Evolutionary conservation across 2,797 vertebrate genomes (phyloP).

Genomic region (Lacerta viridis): DNA sequence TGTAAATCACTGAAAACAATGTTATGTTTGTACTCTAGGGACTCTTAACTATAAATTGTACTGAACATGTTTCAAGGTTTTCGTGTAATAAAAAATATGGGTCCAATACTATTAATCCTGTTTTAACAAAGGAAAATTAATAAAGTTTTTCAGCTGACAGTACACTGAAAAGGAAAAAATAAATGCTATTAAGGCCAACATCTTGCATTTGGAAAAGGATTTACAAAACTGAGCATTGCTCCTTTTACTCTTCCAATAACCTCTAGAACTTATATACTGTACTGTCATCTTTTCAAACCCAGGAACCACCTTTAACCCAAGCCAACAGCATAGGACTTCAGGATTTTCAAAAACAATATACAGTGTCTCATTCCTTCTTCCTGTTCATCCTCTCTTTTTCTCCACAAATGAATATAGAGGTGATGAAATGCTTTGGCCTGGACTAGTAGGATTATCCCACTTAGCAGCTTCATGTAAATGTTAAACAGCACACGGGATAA

Average conservation of each 20-base stretch:
- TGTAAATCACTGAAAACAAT: conserved; percentile 57
- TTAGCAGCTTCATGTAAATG: too few species aligned
- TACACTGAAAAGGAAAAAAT: conserved; percentile 15
- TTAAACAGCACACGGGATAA: too few species aligned
- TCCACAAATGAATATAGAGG: not conserved
- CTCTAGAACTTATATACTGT: too few species aligned
- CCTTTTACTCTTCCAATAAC: not conserved
- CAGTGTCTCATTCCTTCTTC: not conserved
- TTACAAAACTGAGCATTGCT: conserved; percentile 10
- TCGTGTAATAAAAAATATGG: conserved; percentile 26
- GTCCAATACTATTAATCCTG: conserved; percentile 1
- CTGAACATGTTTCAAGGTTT: conserved; percentile 45
- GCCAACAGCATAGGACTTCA: not conserved
- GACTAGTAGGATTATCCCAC: too few species aligned
- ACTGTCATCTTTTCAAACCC: not conserved
- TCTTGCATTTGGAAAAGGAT: conserved; percentile 5
- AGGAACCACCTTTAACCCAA: not conserved
- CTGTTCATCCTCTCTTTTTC: too few species aligned
- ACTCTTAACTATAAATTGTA: conserved; percentile 36
- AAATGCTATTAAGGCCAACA: not conserved
- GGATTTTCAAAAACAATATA: not conserved
- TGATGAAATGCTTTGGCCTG: not conserved
- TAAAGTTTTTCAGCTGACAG: not conserved
- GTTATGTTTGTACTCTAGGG: conserved; percentile 27
- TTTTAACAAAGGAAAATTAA: conserved; percentile 44